Percentiles rank a stretch among this genome's conserved stretches.
These are phyloP conservation scores for Gyrodactylus bullatarudis DNA, from an alignment of 1,140 invertebrate genomes.

Conservation along the genomic window DNA sequence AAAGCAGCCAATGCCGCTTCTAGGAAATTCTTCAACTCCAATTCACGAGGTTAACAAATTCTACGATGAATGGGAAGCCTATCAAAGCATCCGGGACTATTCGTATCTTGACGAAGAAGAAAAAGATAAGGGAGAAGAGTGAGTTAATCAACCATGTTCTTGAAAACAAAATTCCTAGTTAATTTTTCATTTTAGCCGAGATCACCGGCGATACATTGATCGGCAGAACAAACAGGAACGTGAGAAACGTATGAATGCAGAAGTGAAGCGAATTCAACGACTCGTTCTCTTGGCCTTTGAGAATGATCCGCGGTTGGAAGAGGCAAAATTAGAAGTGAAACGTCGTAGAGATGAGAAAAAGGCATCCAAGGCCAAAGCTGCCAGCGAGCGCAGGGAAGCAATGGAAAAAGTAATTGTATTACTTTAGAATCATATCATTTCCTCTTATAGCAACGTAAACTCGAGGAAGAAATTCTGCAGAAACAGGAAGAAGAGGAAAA, in stretches of 20 bases:
- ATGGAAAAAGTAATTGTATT: not conserved
- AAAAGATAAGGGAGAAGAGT: conserved; percentile 54
- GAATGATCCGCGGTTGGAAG: conserved; percentile 1
- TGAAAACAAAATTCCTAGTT: not conserved
- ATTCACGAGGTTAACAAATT: conserved; percentile 25
- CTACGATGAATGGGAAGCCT: conserved; percentile 41
- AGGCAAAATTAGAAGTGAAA: not conserved
- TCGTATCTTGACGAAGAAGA: conserved; percentile 78
- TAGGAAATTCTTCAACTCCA: conserved; percentile 35
- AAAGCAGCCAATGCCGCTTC: conserved; percentile 41
- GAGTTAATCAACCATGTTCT: not conserved
- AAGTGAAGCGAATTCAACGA: not conserved
- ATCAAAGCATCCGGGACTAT: conserved; percentile 36
- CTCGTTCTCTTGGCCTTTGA: not conserved
- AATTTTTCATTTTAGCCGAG: not conserved
- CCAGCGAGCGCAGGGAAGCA: not conserved
- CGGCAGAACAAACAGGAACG: not conserved
- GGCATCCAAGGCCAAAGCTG: not conserved
- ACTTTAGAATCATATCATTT: too few relatives aligned
- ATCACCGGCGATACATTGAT: not conserved
- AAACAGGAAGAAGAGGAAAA: not conserved
- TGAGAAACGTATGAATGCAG: not conserved
- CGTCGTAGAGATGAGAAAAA: not conserved
- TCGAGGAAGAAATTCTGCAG: not conserved
- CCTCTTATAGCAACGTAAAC: too few relatives aligned